A percentile compares a stretch with the other conserved stretches of the same genome.
Conservation (phyloP, 1,140 invertebrate genomes). For the Subanguina moxae region DNA sequence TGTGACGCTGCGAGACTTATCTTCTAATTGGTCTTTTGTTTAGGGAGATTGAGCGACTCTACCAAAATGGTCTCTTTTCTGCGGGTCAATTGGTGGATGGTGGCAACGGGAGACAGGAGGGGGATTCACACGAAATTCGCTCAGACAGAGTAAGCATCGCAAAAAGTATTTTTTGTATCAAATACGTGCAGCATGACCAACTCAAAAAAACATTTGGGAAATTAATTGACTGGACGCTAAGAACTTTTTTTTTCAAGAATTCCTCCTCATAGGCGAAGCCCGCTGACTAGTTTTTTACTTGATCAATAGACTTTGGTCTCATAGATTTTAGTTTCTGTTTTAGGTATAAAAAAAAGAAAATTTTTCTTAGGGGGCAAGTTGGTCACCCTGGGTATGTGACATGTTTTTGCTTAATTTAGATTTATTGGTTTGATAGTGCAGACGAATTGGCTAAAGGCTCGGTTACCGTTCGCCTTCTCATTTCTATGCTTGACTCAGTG, state of each 20-base stretch:
- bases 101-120: not conserved
- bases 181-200: too few relatives aligned
- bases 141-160: not conserved
- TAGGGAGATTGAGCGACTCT: conserved; percentile 12
- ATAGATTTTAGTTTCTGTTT: too few relatives aligned
- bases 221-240: too few relatives aligned
- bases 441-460: conserved; percentile 17
- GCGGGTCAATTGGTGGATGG: conserved; percentile 10
- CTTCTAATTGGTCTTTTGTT: not conserved
- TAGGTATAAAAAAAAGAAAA: too few relatives aligned
- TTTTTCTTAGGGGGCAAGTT: too few relatives aligned
- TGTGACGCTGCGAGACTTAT: too few relatives aligned
- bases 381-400: not conserved
- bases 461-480: conserved; percentile 41
- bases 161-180: not conserved
- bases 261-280: too few relatives aligned
- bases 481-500: conserved; percentile 50
- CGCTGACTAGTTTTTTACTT: too few relatives aligned
- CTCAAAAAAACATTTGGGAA: too few relatives aligned
- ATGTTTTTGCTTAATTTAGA: conserved; percentile 14
- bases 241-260: too few relatives aligned
- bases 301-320: too few relatives aligned
- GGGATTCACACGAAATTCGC: conserved; percentile 4
- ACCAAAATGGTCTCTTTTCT: conserved; percentile 10
- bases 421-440: conserved; percentile 39